Evolutionary conservation across 2,797 vertebrate species (phyloP).

Genomic region (Cyclopterus lumpus): DNA sequence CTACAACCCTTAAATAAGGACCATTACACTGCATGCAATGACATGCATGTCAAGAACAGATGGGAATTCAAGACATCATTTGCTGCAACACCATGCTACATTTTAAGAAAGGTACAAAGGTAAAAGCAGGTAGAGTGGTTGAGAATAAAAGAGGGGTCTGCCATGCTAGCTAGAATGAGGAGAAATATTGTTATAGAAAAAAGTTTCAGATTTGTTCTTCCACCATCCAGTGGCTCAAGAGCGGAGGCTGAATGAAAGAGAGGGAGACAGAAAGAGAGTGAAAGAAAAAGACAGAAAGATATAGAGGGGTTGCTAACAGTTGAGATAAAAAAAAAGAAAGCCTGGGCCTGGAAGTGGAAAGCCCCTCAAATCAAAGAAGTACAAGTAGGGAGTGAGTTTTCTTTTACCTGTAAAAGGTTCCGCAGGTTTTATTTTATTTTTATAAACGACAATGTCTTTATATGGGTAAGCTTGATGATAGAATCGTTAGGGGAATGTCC

Average conservation of each 20-base stretch:
- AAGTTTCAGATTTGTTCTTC: conserved; percentile 64
- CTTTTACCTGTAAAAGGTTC: conserved; percentile 17
- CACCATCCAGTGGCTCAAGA: conserved; percentile 62
- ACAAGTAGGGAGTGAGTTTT: background rate
- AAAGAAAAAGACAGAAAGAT: conserved; percentile 31
- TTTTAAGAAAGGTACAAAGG: conserved; percentile 70
- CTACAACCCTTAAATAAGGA: conserved; percentile 31
- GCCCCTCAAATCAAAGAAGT: conserved; percentile 5
- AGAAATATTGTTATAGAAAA: conserved; percentile 64
- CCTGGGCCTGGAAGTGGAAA: conserved; percentile 24
- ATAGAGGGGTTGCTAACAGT: conserved; percentile 2
- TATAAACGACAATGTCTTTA: conserved; percentile 1
- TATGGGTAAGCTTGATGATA: background rate
- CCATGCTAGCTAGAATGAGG: conserved; percentile 83
- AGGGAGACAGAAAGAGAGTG: background rate
- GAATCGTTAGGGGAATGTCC: background rate
- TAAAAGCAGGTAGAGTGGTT: conserved; percentile 71
- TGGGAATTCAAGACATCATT: conserved; percentile 72
- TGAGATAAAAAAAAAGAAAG: background rate
- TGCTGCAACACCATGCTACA: conserved; percentile 68
- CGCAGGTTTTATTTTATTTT: background rate
- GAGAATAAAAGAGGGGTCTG: conserved; percentile 76
- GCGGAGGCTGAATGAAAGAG: conserved; percentile 38
- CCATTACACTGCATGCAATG: conserved; percentile 71
- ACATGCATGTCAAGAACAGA: conserved; percentile 78